Conservation (phyloP, 2,113 vertebrate species). For the Ciconia maguari region DNA sequence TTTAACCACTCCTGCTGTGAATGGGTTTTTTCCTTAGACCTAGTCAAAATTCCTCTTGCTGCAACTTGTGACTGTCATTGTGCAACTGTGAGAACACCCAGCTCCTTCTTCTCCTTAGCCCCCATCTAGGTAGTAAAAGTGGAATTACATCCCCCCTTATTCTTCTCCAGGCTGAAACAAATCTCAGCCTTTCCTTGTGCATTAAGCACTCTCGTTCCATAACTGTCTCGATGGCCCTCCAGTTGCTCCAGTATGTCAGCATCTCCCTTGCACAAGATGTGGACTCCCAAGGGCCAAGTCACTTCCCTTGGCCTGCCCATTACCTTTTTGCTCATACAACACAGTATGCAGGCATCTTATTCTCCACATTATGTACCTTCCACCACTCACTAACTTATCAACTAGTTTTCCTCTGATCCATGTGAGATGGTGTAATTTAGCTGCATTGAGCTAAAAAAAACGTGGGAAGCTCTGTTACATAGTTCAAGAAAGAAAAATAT, state of each 20-base stretch:
- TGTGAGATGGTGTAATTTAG: neutral
- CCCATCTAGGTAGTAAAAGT: neutral
- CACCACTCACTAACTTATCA: neutral
- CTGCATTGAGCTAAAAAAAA: neutral
- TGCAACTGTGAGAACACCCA: neutral
- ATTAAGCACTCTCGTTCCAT: neutral
- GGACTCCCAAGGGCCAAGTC: neutral
- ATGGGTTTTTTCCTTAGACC: neutral
- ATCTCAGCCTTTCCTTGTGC: neutral
- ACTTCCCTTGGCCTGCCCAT: neutral
- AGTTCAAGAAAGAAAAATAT: neutral
- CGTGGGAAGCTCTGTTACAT: accelerated
- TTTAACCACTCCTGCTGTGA: neutral
- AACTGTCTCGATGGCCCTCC: neutral
- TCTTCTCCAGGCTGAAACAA: neutral
- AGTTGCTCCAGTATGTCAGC: neutral
- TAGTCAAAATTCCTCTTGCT: neutral
- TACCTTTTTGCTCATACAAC: neutral
- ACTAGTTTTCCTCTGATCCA: neutral
- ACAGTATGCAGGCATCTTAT: neutral
- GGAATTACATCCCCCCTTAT: neutral
- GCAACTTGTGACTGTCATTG: neutral
- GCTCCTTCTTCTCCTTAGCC: neutral
- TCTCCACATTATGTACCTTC: neutral
- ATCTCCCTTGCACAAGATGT: neutral